Evolutionary conservation across 2,888 invertebrate genomes (phyloP).

Genomic region (Lagria hirta): DNA sequence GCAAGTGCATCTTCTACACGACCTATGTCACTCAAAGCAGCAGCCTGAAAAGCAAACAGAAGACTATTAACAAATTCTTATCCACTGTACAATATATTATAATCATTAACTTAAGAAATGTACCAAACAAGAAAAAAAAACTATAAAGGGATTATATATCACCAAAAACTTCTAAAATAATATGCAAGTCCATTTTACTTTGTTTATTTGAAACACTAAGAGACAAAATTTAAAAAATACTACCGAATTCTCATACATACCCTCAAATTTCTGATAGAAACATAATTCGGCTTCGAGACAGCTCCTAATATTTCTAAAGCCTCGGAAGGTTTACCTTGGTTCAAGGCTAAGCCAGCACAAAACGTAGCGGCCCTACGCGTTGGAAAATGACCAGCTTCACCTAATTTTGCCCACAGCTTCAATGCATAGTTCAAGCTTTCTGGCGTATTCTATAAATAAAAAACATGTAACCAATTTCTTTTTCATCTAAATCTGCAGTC

Average conservation of each 20-base stretch:
- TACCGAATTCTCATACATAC: slow-evolving; percentile 45
- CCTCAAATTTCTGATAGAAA: slow-evolving; percentile 70
- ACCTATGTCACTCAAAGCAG: slow-evolving; percentile 62
- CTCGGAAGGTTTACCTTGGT: slow-evolving; percentile 66
- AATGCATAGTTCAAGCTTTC: slow-evolving; percentile 66
- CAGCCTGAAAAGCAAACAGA: slow-evolving; percentile 47
- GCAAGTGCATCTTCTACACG: slow-evolving; percentile 66
- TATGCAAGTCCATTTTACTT: not conserved
- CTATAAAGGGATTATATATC: not conserved
- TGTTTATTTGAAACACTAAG: no score
- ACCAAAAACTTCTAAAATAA: not conserved
- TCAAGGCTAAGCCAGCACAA: slow-evolving; percentile 67
- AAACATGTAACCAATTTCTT: no score
- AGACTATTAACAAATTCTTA: slow-evolving; percentile 8
- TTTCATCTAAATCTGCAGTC: no score
- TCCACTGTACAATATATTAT: not conserved
- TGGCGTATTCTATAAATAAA: slow-evolving; percentile 65
- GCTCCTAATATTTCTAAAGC: slow-evolving; percentile 67
- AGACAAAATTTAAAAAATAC: not conserved
- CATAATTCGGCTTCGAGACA: slow-evolving; percentile 61
- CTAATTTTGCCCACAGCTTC: slow-evolving; percentile 63
- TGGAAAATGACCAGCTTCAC: slow-evolving; percentile 59
- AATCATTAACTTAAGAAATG: not conserved
- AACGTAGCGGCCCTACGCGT: slow-evolving; percentile 65
- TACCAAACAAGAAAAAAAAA: not conserved